Evolutionary conservation across 2,888 invertebrate genomes (phyloP), one percentile per base, ranked within the genome.

Genomic region (Stenotaenia linearis): DNA sequence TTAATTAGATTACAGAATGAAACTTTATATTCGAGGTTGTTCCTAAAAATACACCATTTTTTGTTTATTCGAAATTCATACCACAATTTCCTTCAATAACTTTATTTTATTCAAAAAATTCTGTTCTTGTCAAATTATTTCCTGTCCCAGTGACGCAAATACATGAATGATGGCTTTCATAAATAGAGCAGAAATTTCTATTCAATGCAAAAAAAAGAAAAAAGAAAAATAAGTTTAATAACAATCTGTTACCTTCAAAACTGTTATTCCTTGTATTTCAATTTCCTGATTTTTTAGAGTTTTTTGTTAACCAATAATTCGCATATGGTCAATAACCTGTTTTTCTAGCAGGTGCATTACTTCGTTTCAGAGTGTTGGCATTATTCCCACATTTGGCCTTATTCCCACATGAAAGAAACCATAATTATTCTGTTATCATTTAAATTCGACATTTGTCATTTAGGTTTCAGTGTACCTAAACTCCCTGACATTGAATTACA

Each of bases 71-170:
- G 45, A 45, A 45, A 45, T 45, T 6, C 3, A n/a, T n/a, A 45
- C n/a, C 45, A 3, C 1, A 15, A n/a, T 18, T 18, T 18, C n/a
- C 18, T 45, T 45, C 18, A 45, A 6, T 12, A 25, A 25, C 9
- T 61, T 25, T 61, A 23, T 61, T 61, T 61, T 61, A 45, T 61
- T 25, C 61, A 25, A 7, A 23, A 61, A 61, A 25, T 25, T 23
- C 2, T 61, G 23, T 25, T 61, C 25, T 9, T 61, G 61, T 61
- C 61, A 61, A 61, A 61, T 61, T 25, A 25, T 61, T 61, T 61
- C 61, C 61, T 61, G 61, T 61, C 61, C 23, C 23, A 61, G 25
- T 61, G 61, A 61, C 61, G 61, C 61, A 61, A 61, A 61, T 61
- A 18, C 61, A 25, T 61, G 61, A 61, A 25, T 61, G 61, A 61